Base-by-base conservation (phyloP, 1,140 invertebrate species). In the Periplaneta americana region DNA sequence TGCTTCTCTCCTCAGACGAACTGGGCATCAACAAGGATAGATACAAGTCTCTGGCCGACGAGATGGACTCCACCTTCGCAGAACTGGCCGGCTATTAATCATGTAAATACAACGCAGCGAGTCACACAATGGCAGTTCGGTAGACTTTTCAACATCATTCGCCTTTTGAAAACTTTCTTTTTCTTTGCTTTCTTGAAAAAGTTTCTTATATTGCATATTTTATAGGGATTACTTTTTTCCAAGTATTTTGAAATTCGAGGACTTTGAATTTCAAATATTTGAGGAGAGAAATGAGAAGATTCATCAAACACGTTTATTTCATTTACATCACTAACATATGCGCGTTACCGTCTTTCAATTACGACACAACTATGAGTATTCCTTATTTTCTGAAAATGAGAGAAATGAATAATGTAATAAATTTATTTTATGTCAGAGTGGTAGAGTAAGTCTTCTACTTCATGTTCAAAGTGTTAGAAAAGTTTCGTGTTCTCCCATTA, bases 1-100 rank as follows among this genome's bases (percentile, higher is more conserved):
- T 31, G 10, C 31, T 57, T 75, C 34, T 80, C 34, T 75, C 80
- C 66, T 66, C 92, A 99, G 98, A 99, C 91, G 98, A 99, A 91
- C 92, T 99, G 91, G 96, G 98, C 86, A 96, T 98, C 92, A 98
- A 99, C 93, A 99, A 99, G 93, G 97, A 99, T 92, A 96, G 97
- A 94, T 99, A 98, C 96, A 99, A 99, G 93, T 94, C 93, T 84
- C 90, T 95, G 89, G 94, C 94, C 86, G 98, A 99, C 90, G 98
- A 99, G 90, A 96, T 99, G 95, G 98, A 99, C 92, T 95, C 95
- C 88, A 98, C 97, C 87, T 98, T 98, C 91, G 96, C 97, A 88
- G 98, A 99, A 92, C 93, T 99, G 93, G 93, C 93, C 85, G 93
- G 93, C 84, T 94, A 93, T 86, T 94, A 91, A 86, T 17, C 74